Conservation (phyloP, 2,113 vertebrate genomes). For the Haemorhous mexicanus region DNA sequence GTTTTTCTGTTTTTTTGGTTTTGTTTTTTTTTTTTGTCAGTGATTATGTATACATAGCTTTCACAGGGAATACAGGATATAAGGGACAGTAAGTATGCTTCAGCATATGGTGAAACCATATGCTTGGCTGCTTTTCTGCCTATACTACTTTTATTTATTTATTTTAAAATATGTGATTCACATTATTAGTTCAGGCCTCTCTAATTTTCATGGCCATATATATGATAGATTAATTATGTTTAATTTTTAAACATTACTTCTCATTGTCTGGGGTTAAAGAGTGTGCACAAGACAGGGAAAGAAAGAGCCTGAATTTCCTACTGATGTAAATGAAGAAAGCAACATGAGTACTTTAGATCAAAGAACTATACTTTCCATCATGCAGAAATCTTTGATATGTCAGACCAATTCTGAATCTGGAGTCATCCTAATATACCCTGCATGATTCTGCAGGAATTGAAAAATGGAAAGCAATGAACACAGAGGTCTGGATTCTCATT, state of each 20-base stretch:
- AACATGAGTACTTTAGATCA: background rate
- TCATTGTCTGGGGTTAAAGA: background rate
- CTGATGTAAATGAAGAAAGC: background rate
- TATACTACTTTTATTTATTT: constrained; percentile 55
- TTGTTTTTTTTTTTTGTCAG: background rate
- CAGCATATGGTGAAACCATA: constrained; percentile 66
- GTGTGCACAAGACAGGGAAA: background rate
- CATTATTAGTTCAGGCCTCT: constrained; percentile 40
- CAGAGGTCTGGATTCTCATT: background rate
- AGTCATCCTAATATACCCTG: background rate
- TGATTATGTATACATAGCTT: constrained; percentile 36
- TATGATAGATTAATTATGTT: constrained; percentile 30
- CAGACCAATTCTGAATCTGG: background rate
- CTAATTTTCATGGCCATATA: constrained; percentile 22
- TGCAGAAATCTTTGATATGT: background rate
- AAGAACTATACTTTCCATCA: background rate
- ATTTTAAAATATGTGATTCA: constrained; percentile 48
- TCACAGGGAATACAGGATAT: constrained; percentile 53
- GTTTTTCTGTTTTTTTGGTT: background rate
- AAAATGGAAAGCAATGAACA: background rate
- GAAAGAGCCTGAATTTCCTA: background rate
- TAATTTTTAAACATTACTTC: constrained; percentile 35
- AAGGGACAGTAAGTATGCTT: constrained; percentile 53
- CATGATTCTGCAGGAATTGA: background rate
- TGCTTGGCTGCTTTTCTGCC: constrained; percentile 54